phyloP scores from a whole-genome alignment of 2,113 vertebrate genomes.

The Cettia cetti region DNA sequence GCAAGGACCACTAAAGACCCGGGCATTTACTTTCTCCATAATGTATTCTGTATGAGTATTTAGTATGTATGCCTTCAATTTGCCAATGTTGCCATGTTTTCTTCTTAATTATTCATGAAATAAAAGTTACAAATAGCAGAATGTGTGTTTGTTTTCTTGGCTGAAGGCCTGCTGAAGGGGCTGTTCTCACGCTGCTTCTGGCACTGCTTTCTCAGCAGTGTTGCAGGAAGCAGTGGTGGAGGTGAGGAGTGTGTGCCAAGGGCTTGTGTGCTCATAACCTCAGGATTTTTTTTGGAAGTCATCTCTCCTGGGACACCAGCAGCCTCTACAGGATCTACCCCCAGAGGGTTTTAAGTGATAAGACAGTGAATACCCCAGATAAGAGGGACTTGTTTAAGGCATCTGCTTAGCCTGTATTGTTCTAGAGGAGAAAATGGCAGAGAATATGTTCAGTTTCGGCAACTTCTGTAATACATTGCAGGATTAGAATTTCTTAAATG shows the following conservation, averaged over 20 bases:
- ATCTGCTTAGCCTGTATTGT: neutral
- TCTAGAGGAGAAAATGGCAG: neutral
- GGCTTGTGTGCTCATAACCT: neutral
- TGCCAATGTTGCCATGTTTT: slow-evolving; percentile 61
- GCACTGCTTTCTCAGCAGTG: neutral
- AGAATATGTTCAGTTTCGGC: neutral
- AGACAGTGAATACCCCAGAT: neutral
- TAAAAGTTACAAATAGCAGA: slow-evolving; percentile 50
- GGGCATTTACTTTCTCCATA: slow-evolving; percentile 62
- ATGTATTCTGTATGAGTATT: slow-evolving; percentile 63
- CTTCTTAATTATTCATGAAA: slow-evolving; percentile 61
- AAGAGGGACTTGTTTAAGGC: neutral
- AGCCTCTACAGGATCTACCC: neutral
- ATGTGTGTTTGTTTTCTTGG: neutral
- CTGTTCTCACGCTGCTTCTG: neutral
- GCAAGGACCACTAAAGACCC: slow-evolving; percentile 54
- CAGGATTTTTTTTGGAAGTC: neutral
- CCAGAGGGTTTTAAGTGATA: neutral
- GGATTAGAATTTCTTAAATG: neutral
- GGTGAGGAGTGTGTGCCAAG: neutral
- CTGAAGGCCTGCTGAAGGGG: neutral
- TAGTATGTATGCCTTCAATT: slow-evolving; percentile 65
- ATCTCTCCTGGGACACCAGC: neutral
- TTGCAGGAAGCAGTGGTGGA: neutral
- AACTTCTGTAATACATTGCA: neutral